Evolutionary conservation across 1,140 invertebrate species (phyloP).

Genomic region (Adoxophyes honmai): DNA sequence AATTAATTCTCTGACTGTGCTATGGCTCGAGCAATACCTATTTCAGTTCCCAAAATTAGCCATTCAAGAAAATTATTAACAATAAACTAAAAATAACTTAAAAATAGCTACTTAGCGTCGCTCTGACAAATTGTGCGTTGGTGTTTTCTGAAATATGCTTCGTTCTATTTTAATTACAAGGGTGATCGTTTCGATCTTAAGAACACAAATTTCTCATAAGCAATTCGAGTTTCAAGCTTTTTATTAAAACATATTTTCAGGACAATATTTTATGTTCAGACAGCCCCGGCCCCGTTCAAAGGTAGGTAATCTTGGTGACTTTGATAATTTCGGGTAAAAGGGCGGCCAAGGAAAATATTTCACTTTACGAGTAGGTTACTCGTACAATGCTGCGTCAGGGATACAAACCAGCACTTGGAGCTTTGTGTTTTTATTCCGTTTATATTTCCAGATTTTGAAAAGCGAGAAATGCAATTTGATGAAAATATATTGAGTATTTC

Average conservation of each 20-base stretch:
- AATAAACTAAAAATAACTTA: slow-evolving; percentile 25
- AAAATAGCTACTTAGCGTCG: too few relatives aligned
- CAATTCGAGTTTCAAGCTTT: too few relatives aligned
- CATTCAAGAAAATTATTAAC: too few relatives aligned
- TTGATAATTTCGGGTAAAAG: slow-evolving; percentile 36
- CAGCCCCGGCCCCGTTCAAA: background rate
- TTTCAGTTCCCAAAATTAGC: too few relatives aligned
- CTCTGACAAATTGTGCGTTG: slow-evolving; percentile 25
- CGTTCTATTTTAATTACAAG: background rate
- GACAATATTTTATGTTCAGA: background rate
- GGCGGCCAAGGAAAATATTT: slow-evolving; percentile 40
- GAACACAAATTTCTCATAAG: too few relatives aligned
- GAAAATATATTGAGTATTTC: too few relatives aligned
- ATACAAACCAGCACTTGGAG: slow-evolving; percentile 27
- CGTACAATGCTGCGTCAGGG: slow-evolving; percentile 19
- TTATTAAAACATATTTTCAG: background rate
- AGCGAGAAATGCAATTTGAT: too few relatives aligned
- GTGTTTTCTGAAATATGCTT: slow-evolving; percentile 8
- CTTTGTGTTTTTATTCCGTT: background rate
- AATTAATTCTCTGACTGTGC: background rate
- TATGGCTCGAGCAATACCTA: too few relatives aligned
- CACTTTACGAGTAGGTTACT: slow-evolving; percentile 21
- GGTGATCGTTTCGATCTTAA: too few relatives aligned
- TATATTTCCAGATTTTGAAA: too few relatives aligned
- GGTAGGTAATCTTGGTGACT: slow-evolving; percentile 30